These are phyloP conservation scores for Oscheius onirici DNA, from an alignment of 2,888 invertebrate species.

Conservation along the genomic window DNA sequence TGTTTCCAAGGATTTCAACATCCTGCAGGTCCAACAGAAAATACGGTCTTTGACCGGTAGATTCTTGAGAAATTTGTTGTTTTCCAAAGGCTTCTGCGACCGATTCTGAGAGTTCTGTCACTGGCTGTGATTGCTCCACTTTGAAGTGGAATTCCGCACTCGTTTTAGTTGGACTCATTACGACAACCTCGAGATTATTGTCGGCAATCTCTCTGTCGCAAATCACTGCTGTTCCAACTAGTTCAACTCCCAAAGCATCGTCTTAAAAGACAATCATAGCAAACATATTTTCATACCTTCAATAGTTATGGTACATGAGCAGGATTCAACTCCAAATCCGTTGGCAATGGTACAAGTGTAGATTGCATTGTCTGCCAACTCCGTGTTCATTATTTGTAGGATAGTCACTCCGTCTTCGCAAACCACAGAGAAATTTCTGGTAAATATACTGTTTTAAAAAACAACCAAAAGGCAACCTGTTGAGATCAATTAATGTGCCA, in stretches of 20 bases:
- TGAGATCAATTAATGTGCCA: conserved; percentile 49
- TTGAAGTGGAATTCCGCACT: conserved; percentile 30
- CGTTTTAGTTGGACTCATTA: conserved; percentile 43
- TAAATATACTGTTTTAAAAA: background rate
- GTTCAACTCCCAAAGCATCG: conserved; percentile 48
- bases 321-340: conserved; percentile 83
- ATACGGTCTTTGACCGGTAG: conserved; percentile 37
- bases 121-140: conserved; percentile 33
- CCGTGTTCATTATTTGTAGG: conserved; percentile 47
- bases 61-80: conserved; percentile 26
- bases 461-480: conserved; percentile 27
- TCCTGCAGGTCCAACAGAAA: conserved; percentile 47
- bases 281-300: conserved; percentile 46
- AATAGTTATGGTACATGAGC: conserved; percentile 71
- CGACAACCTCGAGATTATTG: conserved; percentile 58
- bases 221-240: conserved; percentile 52
- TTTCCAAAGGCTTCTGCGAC: conserved; percentile 9
- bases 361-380: conserved; percentile 82
- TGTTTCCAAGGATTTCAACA: conserved; percentile 30
- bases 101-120: conserved; percentile 30
- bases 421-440: conserved; percentile 58
- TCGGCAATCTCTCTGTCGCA: conserved; percentile 60
- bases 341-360: conserved; percentile 86
- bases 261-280: conserved; percentile 40
- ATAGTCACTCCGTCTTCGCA: conserved; percentile 67